Evolutionary conservation across 64 coral and sea anemone genomes (phyloP).

Genomic region (Acropora yongei): DNA sequence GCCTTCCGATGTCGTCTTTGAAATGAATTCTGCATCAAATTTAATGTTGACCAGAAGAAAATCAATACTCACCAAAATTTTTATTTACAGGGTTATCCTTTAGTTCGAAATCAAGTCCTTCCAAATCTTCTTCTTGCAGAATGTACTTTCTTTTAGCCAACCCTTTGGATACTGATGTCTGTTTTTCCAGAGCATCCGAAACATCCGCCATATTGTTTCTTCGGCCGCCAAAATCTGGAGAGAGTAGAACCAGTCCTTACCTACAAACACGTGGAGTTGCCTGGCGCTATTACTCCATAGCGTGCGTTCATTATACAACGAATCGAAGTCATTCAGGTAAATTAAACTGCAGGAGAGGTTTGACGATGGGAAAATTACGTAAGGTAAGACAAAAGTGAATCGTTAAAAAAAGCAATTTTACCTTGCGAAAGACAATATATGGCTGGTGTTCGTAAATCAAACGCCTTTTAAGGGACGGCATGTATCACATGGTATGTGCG

Average conservation of each 20-base stretch:
- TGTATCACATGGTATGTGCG: too few species aligned
- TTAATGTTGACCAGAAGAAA: too few species aligned
- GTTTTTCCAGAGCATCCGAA: background rate
- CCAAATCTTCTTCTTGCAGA: constrained; percentile 79
- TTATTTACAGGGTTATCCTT: constrained; percentile 88
- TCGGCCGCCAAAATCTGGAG: background rate
- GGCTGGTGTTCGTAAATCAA: background rate
- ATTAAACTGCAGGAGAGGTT: background rate
- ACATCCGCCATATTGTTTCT: constrained; percentile 63
- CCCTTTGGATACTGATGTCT: constrained; percentile 53
- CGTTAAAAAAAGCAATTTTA: background rate
- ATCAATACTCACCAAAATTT: constrained; percentile 58
- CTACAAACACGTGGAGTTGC: background rate
- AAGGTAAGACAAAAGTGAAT: constrained; percentile 34
- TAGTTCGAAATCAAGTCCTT: constrained; percentile 58
- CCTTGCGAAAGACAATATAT: background rate
- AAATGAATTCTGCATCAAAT: too few species aligned
- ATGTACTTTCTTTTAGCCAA: constrained; percentile 80
- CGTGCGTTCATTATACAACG: background rate
- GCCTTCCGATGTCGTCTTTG: too few species aligned
- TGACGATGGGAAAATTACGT: constrained; percentile 63
- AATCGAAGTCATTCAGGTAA: too few species aligned
- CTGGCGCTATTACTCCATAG: constrained; percentile 48
- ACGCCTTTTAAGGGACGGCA: too few species aligned
- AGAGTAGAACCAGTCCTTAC: background rate